These are phyloP conservation scores for Drosophila tropicalis DNA, from an alignment of 1,140 invertebrate species.

Conservation along the genomic window DNA sequence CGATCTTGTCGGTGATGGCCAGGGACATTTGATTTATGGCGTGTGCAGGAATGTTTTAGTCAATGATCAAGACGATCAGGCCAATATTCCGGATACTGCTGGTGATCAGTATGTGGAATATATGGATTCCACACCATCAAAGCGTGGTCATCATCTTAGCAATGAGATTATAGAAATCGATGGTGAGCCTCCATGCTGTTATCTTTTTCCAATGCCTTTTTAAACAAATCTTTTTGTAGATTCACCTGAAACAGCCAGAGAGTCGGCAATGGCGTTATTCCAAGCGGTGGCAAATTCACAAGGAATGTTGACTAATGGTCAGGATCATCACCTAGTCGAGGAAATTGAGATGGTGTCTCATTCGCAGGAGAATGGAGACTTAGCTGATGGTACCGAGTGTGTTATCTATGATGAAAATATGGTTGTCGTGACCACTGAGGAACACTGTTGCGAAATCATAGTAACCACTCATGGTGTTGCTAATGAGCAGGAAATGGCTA, in stretches of 20 bases:
- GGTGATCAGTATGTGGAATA: constrained; percentile 9
- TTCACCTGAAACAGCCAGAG: constrained; percentile 31
- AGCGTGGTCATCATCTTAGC: constrained; percentile 19
- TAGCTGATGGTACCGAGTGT: constrained; percentile 21
- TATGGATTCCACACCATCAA: constrained; percentile 16
- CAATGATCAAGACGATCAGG: background rate
- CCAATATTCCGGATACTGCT: background rate
- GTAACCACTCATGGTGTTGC: constrained; percentile 51
- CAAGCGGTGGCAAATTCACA: constrained; percentile 22
- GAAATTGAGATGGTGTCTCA: constrained; percentile 3
- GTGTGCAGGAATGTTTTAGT: constrained; percentile 8
- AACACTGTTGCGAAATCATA: constrained; percentile 69
- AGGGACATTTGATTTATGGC: constrained; percentile 38
- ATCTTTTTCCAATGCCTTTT: background rate
- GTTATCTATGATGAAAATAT: constrained; percentile 66
- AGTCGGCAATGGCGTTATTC: constrained; percentile 21
- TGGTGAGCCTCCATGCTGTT: constrained; percentile 11
- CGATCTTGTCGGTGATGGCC: background rate
- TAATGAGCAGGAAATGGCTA: constrained; percentile 51
- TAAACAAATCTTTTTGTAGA: constrained; percentile 12
- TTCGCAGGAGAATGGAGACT: background rate
- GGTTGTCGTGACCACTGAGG: constrained; percentile 45
- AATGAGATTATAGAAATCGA: constrained; percentile 41
- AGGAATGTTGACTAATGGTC: constrained; percentile 43
- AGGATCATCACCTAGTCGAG: constrained; percentile 25